Evolutionary conservation across 2,888 invertebrate species (phyloP), one percentile per base, ranked within the genome.

Genomic region (Argyresthia albistria): DNA sequence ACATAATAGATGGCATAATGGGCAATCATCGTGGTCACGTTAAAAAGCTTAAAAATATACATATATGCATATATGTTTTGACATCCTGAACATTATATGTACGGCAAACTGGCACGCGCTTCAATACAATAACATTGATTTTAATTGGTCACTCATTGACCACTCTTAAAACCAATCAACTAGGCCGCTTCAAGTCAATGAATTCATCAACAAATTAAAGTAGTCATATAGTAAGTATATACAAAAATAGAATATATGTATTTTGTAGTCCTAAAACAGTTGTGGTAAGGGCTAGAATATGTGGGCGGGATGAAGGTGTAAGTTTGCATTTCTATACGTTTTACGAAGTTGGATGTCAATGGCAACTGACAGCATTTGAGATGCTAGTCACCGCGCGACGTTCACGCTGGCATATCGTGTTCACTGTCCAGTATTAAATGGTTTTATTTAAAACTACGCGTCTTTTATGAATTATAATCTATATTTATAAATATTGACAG

Each of bases 181-280:
- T 68, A 69, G 63, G 67, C 62, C 69, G 70, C 62, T 67, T 64
- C 53, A 67, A 70, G 69, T 73, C 70, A 73, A 70, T 68, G 66
- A 66, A 73, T 75, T 69, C 66, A 73, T 73, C 67, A 71, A 58
- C 52, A 55, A 53, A 65, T 67, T 69, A 66, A 64, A 66, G n/a
- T n/a, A 25, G 25, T 25, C 25, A 4, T 25, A 25, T 2, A 25
- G 64, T 61, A 64, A 59, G 55, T 46, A 57, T 25, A 25, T 25
- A 25, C 25, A 25, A 25, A 25, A 25, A 25, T 25, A 25, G n/a
- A n/a, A 25, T 25, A 25, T 25, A 25, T 25, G 6, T 25, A 25
- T 25, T 25, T 25, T 25, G 2, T 6, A 25, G 25, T 25, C 25
- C 6, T 25, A 25, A 25, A 4, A 25, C 25, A 25, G 25, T 25